Percentiles rank a stretch among this genome's conserved stretches.
Evolutionary conservation across 2,888 invertebrate genomes (phyloP).

Genomic region (Agonum fuliginosum): DNA sequence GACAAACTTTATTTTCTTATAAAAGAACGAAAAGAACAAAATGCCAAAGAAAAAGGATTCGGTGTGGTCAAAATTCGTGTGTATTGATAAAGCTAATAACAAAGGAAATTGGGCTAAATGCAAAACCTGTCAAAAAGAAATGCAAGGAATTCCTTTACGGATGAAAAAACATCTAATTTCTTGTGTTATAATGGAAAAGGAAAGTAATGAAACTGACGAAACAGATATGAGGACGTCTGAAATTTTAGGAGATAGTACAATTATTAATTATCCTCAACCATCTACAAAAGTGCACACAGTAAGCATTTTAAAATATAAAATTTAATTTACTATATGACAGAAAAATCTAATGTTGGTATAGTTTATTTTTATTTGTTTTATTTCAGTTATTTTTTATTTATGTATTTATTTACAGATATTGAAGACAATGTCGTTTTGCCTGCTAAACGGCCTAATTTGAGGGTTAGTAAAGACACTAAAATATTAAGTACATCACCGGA

Average conservation of each 20-base stretch:
- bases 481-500: background rate
- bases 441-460: background rate
- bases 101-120: slow-evolving; percentile 11
- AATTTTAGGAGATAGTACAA: background rate
- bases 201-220: background rate
- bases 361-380: background rate
- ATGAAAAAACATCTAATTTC: background rate
- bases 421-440: background rate
- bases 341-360: background rate
- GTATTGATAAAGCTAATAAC: background rate
- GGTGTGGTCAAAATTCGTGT: slow-evolving; percentile 4
- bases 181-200: background rate
- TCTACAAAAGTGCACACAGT: slow-evolving; percentile 9
- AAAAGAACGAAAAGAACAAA: too few relatives aligned
- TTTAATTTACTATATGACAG: slow-evolving; percentile 6
- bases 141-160: slow-evolving; percentile 16
- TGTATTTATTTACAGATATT: background rate
- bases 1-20: too few relatives aligned
- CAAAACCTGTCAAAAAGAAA: slow-evolving; percentile 20
- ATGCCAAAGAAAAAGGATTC: slow-evolving; percentile 10
- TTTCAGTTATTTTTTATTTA: background rate
- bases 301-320: background rate
- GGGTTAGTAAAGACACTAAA: background rate
- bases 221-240: background rate
- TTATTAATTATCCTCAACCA: slow-evolving; percentile 4